Evolutionary conservation across 2,113 vertebrate genomes (phyloP).

Genomic region (Seriola dumerili): DNA sequence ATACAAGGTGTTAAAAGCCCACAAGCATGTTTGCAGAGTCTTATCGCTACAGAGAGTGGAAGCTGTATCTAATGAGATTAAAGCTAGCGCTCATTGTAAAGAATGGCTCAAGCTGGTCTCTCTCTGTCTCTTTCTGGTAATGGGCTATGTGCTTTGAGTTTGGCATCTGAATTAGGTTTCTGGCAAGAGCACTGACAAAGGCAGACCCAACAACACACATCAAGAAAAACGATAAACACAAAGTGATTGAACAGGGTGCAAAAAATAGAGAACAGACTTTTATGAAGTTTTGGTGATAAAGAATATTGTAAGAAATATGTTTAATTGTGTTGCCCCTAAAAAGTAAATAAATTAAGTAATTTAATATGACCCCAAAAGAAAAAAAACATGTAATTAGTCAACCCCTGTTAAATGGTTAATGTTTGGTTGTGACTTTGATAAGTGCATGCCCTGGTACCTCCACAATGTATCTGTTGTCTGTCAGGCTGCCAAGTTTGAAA

Average conservation of each 20-base stretch:
- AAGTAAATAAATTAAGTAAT: not conserved
- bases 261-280: not conserved
- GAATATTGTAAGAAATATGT: too few relatives aligned
- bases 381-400: not conserved
- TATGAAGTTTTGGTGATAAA: not conserved
- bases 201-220: not conserved
- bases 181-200: constrained; percentile 16
- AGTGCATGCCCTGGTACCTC: not conserved
- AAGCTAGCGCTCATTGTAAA: constrained; percentile 34
- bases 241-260: constrained; percentile 7
- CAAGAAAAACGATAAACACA: constrained; percentile 11
- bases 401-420: not conserved
- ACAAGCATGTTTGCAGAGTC: constrained; percentile 31
- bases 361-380: not conserved
- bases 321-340: too few relatives aligned
- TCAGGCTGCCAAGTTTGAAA: not conserved
- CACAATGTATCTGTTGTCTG: not conserved
- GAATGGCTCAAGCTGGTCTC: not conserved
- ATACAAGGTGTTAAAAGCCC: constrained; percentile 30
- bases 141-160: constrained; percentile 26
- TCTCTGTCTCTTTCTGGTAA: constrained; percentile 26
- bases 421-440: not conserved
- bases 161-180: constrained; percentile 13
- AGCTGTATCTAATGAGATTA: constrained; percentile 61
- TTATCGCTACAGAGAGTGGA: constrained; percentile 18